Evolutionary conservation across 2,797 vertebrate species (phyloP), one percentile per base, ranked within the genome.

Genomic region (Xenentodon cancila): DNA sequence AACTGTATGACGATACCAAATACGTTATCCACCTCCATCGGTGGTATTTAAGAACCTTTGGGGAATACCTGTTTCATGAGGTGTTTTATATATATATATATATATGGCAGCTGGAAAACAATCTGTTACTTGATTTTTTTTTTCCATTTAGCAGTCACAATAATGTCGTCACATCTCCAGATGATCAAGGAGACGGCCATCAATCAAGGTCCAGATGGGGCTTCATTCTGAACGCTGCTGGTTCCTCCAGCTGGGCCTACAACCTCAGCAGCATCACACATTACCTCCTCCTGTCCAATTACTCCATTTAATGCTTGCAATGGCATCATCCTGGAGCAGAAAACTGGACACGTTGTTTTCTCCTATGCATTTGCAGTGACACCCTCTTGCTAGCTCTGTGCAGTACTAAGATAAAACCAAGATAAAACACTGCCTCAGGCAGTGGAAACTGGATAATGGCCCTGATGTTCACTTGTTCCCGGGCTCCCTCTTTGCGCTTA

Each of bases 211-310:
- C 63, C 1, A 30, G 68, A 84, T 45, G 60, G 68, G 65, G 64
- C 74, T 82, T 66, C 60, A 5, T 59, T 76, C 68, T 70, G 58
- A 75, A 78, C 87, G 9, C 84, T 2, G 80, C 87, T 82, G 80
- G 77, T 83, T 83, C 73, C 75, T 81, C 79, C 88, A 88, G 88
- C 89, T 91, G 91, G 84, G 77, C 82, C 76, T 57, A 50, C 77
- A 82, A 55, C 82, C 68, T 76, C 75, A 19, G 55, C 82, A 53
- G 84, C 78, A 79, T 81, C 73, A 27, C 80, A 70, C 80, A 81
- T 83, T 78, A 84, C 85, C 87, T 84, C 88, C 89, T 77, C 84
- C 89, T 16, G 80, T 88, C 87, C 76, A 7, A 75, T 90, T 87
- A 91, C 75, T 72, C 75, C 83, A 84, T 83, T 74, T 80, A 78